Percentiles rank a stretch among this genome's conserved stretches.
These are phyloP conservation scores for Rhimphoctona megacephalus DNA, from an alignment of 2,888 invertebrate species.

Conservation along the genomic window DNA sequence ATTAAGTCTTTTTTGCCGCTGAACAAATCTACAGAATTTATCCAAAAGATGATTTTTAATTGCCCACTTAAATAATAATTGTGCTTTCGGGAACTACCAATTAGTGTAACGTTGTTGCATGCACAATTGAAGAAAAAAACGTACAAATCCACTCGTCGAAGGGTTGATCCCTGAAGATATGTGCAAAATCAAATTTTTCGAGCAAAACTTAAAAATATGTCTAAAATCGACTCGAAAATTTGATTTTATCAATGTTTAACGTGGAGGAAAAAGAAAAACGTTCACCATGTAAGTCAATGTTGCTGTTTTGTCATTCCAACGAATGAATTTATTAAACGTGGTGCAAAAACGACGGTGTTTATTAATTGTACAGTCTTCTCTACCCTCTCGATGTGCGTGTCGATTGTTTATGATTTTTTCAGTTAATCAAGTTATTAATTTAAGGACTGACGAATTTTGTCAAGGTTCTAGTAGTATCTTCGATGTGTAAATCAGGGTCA, in stretches of 20 bases:
- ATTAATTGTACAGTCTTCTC: not conserved
- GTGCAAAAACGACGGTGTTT: not conserved
- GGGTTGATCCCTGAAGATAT: not conserved
- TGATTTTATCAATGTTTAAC: not conserved
- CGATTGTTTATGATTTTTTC: not conserved
- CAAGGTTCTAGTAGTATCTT: not conserved
- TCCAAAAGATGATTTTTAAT: not conserved
- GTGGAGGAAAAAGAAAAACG: not conserved
- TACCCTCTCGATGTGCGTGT: not conserved
- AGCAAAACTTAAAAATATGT: not conserved
- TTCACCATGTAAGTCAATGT: slow-evolving; percentile 2
- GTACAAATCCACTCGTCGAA: slow-evolving; percentile 4
- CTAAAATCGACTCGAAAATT: not conserved
- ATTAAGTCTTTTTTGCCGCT: slow-evolving; percentile 18
- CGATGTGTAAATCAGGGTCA: not conserved
- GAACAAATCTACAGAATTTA: not conserved
- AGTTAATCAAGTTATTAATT: not conserved
- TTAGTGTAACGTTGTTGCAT: not conserved
- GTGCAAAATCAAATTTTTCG: slow-evolving; percentile 5
- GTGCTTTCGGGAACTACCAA: not conserved
- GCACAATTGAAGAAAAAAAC: not conserved
- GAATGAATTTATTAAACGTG: slow-evolving; percentile 35
- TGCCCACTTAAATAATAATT: not conserved
- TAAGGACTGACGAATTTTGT: not conserved
- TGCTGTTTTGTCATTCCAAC: slow-evolving; percentile 20